These are phyloP conservation scores for Meandrusa payeni DNA, from an alignment of 2,888 invertebrate genomes.

Conservation along the genomic window DNA sequence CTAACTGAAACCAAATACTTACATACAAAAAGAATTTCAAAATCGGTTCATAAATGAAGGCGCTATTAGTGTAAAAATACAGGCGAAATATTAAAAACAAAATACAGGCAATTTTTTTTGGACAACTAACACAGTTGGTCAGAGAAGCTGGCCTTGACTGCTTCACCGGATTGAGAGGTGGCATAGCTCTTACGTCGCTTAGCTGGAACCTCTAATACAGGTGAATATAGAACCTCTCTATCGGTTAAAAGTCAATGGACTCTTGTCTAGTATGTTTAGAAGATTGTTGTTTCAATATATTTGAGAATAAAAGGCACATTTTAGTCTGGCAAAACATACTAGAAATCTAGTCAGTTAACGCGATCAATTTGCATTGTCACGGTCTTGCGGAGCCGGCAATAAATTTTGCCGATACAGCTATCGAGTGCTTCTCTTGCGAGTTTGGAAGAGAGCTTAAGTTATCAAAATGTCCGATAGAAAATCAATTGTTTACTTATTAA, in stretches of 20 bases:
- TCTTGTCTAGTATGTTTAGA: too few species aligned
- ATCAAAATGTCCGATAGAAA: constrained; percentile 5
- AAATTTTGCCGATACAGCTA: constrained; percentile 20
- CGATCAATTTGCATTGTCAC: constrained; percentile 21
- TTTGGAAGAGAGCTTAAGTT: constrained; percentile 13
- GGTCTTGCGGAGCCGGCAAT: constrained; percentile 13
- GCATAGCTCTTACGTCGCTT: too few species aligned
- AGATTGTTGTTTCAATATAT: constrained; percentile 3
- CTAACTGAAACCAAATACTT: too few species aligned
- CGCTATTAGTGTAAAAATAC: too few species aligned
- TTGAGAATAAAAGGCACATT: constrained; percentile 4
- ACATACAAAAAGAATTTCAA: too few species aligned
- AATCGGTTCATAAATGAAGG: too few species aligned
- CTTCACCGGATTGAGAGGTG: too few species aligned
- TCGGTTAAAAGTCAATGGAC: neutral
- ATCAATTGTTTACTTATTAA: too few species aligned
- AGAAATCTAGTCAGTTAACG: constrained; percentile 19
- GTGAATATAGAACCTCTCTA: neutral
- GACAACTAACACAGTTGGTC: too few species aligned
- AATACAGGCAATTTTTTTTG: too few species aligned
- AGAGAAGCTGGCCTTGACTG: too few species aligned
- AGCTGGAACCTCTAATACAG: neutral
- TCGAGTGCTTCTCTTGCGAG: constrained; percentile 13
- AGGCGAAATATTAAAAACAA: too few species aligned
- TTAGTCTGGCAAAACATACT: constrained; percentile 9